phyloP scores from a whole-genome alignment of 2,113 vertebrate species.

The Aythya baeri region DNA sequence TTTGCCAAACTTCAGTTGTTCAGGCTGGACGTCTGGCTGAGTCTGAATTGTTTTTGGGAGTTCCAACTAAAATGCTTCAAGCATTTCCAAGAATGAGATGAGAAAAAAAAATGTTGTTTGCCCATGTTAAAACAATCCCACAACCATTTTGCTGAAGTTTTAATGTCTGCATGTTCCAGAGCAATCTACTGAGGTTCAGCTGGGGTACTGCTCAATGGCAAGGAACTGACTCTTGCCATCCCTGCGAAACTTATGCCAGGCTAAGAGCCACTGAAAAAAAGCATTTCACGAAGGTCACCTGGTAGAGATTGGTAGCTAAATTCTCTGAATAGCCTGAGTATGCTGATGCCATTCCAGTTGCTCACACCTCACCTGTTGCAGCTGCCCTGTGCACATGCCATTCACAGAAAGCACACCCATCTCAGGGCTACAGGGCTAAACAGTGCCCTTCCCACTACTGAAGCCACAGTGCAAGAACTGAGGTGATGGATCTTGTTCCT shows the following conservation, averaged over 20 bases:
- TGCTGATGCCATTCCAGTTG: not conserved
- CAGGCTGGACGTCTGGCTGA: slow-evolving; percentile 29
- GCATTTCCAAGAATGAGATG: slow-evolving; percentile 55
- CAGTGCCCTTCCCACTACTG: not conserved
- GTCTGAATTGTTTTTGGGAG: slow-evolving; percentile 39
- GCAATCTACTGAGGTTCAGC: not conserved
- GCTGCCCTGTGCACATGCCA: not conserved
- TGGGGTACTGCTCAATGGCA: not conserved
- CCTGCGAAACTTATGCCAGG: not conserved
- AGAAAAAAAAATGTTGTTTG: slow-evolving; percentile 35
- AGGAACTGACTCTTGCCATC: not conserved
- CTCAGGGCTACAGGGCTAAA: not conserved
- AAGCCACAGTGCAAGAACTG: not conserved
- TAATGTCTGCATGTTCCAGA: not conserved
- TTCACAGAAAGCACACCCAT: not conserved
- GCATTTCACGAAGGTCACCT: not conserved
- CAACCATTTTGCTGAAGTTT: slow-evolving; percentile 15
- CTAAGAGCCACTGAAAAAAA: not conserved
- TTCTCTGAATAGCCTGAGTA: not conserved
- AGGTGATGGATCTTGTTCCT: not conserved
- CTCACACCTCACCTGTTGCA: not conserved
- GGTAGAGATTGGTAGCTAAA: not conserved
- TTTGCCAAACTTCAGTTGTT: slow-evolving; percentile 43
- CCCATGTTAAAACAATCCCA: slow-evolving; percentile 28
- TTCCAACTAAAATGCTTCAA: slow-evolving; percentile 27